Evolutionary conservation across 2,113 vertebrate species (phyloP).

Genomic region (Lepisosteus oculatus): DNA sequence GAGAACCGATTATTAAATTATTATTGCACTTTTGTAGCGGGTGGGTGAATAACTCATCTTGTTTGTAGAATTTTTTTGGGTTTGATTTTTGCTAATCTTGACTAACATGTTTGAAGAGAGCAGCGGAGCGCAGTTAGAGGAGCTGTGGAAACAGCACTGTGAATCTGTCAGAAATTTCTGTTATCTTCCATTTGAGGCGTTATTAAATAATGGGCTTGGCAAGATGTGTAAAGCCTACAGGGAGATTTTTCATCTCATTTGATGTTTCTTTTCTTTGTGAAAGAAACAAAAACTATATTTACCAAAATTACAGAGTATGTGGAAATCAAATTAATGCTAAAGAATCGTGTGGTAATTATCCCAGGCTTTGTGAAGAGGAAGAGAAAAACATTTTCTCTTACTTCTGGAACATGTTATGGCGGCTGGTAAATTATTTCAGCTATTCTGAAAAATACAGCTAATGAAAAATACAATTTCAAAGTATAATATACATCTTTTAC

Average conservation of each 20-base stretch:
- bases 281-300: background rate
- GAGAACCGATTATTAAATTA: too few relatives aligned
- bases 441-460: background rate
- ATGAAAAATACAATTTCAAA: background rate
- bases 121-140: background rate
- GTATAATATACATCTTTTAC: background rate
- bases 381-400: too few relatives aligned
- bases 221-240: constrained; percentile 2
- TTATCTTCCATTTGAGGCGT: background rate
- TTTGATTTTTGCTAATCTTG: too few relatives aligned
- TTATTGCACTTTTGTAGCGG: too few relatives aligned
- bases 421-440: background rate
- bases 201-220: constrained; percentile 1
- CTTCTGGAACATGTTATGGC: background rate
- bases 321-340: background rate
- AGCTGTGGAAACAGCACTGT: background rate
- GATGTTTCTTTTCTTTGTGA: background rate
- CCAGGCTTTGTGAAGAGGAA: background rate
- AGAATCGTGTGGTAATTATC: background rate
- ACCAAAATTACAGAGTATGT: background rate
- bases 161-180: background rate
- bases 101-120: too few relatives aligned
- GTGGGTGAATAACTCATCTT: too few relatives aligned
- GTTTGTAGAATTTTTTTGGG: too few relatives aligned
- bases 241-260: background rate